Evolutionary conservation across 2,888 invertebrate species (phyloP).

Genomic region (Agrilus mali): DNA sequence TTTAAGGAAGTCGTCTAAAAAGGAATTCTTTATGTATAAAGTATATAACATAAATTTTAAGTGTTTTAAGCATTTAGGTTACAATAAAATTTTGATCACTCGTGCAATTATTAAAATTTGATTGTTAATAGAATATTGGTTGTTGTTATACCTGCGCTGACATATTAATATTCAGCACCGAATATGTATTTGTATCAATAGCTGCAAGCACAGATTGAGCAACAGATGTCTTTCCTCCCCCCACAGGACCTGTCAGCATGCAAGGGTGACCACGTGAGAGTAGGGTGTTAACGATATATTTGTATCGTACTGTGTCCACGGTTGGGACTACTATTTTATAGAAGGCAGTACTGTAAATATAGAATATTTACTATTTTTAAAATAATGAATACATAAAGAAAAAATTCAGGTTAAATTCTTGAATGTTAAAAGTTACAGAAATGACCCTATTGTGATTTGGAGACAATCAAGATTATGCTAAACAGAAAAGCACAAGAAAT

Average conservation of each 20-base stretch:
- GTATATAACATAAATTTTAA: neutral
- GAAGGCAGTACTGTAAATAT: constrained; percentile 52
- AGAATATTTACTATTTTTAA: too few species aligned
- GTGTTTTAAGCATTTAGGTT: too few species aligned
- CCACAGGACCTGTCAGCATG: constrained; percentile 70
- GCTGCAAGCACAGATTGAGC: constrained; percentile 52
- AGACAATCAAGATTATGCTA: too few species aligned
- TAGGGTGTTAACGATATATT: constrained; percentile 55
- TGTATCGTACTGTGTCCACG: constrained; percentile 76
- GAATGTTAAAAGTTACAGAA: too few species aligned
- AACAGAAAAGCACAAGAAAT: too few species aligned
- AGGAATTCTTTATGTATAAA: neutral
- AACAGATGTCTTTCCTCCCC: constrained; percentile 78
- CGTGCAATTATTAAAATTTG: too few species aligned
- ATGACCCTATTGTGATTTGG: too few species aligned
- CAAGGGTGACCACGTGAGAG: constrained; percentile 55
- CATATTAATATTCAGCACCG: constrained; percentile 68
- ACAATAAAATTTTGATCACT: too few species aligned
- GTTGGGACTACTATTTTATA: constrained; percentile 79
- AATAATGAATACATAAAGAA: too few species aligned
- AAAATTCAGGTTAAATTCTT: too few species aligned
- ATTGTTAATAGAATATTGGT: too few species aligned
- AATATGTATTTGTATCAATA: constrained; percentile 45
- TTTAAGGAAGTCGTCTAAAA: constrained; percentile 66
- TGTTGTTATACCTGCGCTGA: constrained; percentile 52